Percentiles rank a stretch among this genome's conserved stretches.
Conservation (phyloP, 1,140 invertebrate species). For the Aethina tumida region DNA sequence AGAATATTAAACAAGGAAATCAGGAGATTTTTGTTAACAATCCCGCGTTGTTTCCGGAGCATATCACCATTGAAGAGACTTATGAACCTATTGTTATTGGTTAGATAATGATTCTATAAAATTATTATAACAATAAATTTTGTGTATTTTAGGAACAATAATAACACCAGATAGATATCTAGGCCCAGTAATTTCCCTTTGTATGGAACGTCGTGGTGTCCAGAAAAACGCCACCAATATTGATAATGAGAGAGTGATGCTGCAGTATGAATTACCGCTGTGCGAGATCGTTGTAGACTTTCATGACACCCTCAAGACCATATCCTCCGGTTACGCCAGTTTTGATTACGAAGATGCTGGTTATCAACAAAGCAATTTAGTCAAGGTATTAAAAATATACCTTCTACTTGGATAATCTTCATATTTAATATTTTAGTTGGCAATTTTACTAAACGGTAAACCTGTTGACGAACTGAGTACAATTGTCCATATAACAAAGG, state of each 20-base stretch:
- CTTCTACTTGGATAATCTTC: conserved; percentile 1
- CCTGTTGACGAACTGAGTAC: conserved; percentile 79
- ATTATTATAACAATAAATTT: not conserved
- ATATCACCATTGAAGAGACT: conserved; percentile 56
- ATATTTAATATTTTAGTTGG: conserved; percentile 45
- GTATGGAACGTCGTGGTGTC: conserved; percentile 67
- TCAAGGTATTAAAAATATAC: conserved; percentile 51
- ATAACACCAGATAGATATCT: conserved; percentile 73
- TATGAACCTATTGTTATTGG: conserved; percentile 80
- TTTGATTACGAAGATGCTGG: conserved; percentile 95
- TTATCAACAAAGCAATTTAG: conserved; percentile 60
- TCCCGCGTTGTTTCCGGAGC: conserved; percentile 69
- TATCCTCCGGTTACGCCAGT: conserved; percentile 90
- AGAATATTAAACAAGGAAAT: conserved; percentile 54
- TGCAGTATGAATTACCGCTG: conserved; percentile 78
- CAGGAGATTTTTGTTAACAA: conserved; percentile 62
- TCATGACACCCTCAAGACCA: conserved; percentile 82
- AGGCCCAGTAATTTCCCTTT: conserved; percentile 59
- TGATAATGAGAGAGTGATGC: conserved; percentile 69
- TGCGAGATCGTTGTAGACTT: conserved; percentile 93
- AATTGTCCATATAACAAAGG: conserved; percentile 67
- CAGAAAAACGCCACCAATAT: conserved; percentile 67
- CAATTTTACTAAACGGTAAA: conserved; percentile 71
- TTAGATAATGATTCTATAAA: conserved; percentile 21
- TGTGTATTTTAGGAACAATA: conserved; percentile 59